phyloP scores from a whole-genome alignment of 37 sponge, comb jelly and placozoan species.

The Mnemiopsis leidyi region DNA sequence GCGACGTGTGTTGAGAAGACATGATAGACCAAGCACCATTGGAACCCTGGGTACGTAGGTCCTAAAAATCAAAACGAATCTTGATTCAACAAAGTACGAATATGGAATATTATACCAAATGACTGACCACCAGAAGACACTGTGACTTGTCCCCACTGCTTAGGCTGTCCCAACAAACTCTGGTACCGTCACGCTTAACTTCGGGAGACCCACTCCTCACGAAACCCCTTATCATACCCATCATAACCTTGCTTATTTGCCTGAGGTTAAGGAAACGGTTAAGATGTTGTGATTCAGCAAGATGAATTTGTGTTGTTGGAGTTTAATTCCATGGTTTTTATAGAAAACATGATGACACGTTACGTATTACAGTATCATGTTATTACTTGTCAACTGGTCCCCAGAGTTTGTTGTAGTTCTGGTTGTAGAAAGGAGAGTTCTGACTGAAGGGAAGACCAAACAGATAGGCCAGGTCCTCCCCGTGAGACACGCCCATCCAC shows the following conservation, averaged over 20 bases:
- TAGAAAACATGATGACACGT: no score
- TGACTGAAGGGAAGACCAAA: conserved; percentile 20
- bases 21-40: no score
- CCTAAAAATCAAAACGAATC: no score
- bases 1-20: no score
- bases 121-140: not conserved
- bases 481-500: conserved; percentile 33
- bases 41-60: no score
- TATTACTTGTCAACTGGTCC: not conserved
- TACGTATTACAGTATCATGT: no score
- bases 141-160: not conserved
- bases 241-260: not conserved
- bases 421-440: conserved; percentile 48
- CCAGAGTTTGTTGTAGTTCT: not conserved
- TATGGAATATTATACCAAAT: not conserved
- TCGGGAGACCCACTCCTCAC: not conserved
- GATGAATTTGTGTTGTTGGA: no score
- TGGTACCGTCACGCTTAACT: not conserved
- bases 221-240: not conserved
- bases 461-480: conserved; percentile 36
- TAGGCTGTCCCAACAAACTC: conserved; percentile 3
- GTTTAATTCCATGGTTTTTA: no score
- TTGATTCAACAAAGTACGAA: no score
- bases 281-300: no score
- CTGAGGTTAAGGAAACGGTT: no score